These are phyloP conservation scores for Dryadula phaetusa DNA, from an alignment of 2,888 invertebrate species.

Conservation along the genomic window DNA sequence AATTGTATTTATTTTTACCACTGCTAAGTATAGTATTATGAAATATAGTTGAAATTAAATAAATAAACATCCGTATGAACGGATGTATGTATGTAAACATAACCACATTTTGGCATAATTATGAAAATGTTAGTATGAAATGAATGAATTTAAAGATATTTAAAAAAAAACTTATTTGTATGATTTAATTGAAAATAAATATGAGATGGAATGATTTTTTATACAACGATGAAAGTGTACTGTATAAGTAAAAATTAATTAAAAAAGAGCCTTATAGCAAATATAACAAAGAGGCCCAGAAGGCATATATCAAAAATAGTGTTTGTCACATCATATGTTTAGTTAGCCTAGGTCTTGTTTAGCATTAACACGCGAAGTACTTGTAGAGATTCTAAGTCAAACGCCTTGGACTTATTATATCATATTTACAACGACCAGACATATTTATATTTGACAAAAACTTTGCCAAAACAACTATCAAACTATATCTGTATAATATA, in stretches of 20 bases:
- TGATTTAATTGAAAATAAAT: no score
- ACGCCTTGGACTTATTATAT: slow-evolving; percentile 11
- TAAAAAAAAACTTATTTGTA: no score
- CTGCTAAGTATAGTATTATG: not conserved
- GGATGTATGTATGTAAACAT: not conserved
- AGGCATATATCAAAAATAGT: not conserved
- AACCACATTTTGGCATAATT: not conserved
- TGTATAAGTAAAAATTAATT: not conserved
- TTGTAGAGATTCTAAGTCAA: slow-evolving; percentile 31
- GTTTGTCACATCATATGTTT: not conserved
- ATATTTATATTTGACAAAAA: slow-evolving; percentile 1
- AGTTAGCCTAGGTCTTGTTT: slow-evolving; percentile 12
- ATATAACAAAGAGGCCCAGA: not conserved
- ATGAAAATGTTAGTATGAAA: not conserved
- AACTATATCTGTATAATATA: not conserved
- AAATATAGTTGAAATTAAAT: not conserved
- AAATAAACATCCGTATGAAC: no score
- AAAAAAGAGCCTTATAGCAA: not conserved
- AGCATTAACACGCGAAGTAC: slow-evolving; percentile 16
- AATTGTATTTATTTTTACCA: not conserved
- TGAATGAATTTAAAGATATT: not conserved
- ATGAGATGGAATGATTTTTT: not conserved
- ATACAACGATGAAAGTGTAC: not conserved
- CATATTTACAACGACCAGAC: slow-evolving; percentile 3
- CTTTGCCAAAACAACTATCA: not conserved